Conservation (phyloP, 2,888 invertebrate species). For the Thysanoteuthis rhombus region DNA sequence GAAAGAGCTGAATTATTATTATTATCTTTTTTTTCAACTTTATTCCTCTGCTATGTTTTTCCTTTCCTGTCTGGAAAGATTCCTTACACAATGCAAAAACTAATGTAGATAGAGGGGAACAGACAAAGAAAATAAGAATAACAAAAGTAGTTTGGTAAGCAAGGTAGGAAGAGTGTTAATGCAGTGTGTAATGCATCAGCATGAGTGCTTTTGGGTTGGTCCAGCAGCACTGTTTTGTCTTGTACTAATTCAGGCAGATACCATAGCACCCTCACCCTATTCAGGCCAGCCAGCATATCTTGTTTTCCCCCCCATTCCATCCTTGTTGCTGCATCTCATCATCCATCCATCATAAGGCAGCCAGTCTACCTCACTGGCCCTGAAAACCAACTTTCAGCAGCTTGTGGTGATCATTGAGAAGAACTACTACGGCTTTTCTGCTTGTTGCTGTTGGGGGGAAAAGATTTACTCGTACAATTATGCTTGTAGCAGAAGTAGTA, state of each 20-base stretch:
- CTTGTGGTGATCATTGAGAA: conserved; percentile 12
- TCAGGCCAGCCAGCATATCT: conserved; percentile 12
- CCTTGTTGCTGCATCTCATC: background rate
- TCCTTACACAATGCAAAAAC: background rate
- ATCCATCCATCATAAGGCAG: conserved; percentile 12
- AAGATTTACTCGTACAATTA: background rate
- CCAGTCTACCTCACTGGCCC: conserved; percentile 12
- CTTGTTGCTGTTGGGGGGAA: background rate
- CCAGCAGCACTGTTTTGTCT: background rate
- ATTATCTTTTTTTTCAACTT: background rate
- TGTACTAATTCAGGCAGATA: background rate
- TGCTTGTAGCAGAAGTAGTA: background rate
- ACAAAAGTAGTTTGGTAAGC: background rate
- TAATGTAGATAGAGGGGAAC: background rate
- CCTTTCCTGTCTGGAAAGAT: background rate
- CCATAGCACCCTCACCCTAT: conserved; percentile 12
- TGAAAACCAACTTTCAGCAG: conserved; percentile 12
- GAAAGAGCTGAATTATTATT: background rate
- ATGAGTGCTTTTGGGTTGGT: background rate
- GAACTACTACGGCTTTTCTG: background rate
- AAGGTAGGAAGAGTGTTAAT: background rate
- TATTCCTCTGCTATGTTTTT: background rate
- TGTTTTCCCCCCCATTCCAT: background rate
- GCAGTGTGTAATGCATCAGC: background rate
- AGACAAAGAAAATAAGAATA: background rate